A percentile compares a stretch with the other conserved stretches of the same genome.
Evolutionary conservation across 2,113 vertebrate genomes (phyloP).

Genomic region (Microcebus griseorufus): DNA sequence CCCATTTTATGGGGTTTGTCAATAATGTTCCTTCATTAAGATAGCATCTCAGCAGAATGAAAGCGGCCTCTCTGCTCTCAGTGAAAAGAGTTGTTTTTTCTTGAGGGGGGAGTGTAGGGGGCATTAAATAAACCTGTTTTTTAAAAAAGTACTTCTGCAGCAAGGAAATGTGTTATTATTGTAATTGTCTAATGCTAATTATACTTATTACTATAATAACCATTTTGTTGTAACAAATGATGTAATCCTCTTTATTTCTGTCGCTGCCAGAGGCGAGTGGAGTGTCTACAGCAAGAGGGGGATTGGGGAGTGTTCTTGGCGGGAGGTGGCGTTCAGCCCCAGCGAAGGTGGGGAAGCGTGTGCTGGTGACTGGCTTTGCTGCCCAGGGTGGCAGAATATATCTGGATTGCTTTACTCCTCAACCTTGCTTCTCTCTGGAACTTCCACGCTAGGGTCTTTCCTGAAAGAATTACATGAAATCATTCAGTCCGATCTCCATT

Average conservation of each 20-base stretch:
- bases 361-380: neutral
- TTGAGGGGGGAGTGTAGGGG: constrained; percentile 36
- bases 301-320: constrained; percentile 5
- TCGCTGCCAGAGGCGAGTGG: constrained; percentile 79
- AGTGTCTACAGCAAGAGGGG: constrained; percentile 53
- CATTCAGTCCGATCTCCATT: constrained; percentile 15
- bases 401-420: neutral
- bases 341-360: neutral
- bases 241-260: constrained; percentile 83
- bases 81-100: constrained; percentile 66
- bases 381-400: neutral
- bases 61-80: constrained; percentile 39
- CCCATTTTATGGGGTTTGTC: constrained; percentile 64
- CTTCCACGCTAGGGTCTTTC: neutral
- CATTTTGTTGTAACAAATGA: constrained; percentile 87
- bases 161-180: constrained; percentile 86
- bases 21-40: constrained; percentile 73
- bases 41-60: constrained; percentile 74
- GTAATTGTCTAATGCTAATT: constrained; percentile 88
- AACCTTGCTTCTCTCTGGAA: constrained; percentile 17
- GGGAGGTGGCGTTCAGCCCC: neutral
- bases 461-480: neutral
- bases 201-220: constrained; percentile 88
- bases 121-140: constrained; percentile 83
- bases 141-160: constrained; percentile 78